Evolutionary conservation across 2,888 invertebrate species (phyloP).

Genomic region (Drosophila picticornis): DNA sequence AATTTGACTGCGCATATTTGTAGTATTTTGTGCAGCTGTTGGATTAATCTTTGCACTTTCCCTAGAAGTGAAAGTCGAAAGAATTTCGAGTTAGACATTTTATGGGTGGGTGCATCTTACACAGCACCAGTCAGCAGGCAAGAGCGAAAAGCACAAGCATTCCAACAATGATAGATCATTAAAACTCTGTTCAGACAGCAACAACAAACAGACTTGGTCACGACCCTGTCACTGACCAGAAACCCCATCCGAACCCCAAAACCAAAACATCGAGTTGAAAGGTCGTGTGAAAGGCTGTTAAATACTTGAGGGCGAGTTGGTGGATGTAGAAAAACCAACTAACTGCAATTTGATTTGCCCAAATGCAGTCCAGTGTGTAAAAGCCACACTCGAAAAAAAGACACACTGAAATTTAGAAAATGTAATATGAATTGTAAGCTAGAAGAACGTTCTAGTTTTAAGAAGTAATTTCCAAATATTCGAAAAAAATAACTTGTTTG

Average conservation of each 20-base stretch:
- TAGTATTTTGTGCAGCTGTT: background rate
- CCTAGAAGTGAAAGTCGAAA: conserved; percentile 50
- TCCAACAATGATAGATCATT: conserved; percentile 76
- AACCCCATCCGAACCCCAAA: conserved; percentile 5
- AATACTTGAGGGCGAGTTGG: conserved; percentile 33
- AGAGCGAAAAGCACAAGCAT: conserved; percentile 22
- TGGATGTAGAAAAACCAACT: background rate
- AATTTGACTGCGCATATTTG: background rate
- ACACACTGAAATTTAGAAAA: background rate
- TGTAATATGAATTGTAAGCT: background rate
- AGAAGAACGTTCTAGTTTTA: background rate
- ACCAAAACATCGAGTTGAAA: conserved; percentile 50
- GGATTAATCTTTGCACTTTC: conserved; percentile 44
- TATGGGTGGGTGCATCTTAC: conserved; percentile 33
- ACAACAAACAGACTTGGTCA: conserved; percentile 27
- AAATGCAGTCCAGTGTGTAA: conserved; percentile 7
- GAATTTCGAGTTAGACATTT: conserved; percentile 36
- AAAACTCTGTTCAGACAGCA: conserved; percentile 46
- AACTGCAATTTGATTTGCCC: conserved; percentile 42
- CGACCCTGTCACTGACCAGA: conserved; percentile 43
- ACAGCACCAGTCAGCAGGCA: conserved; percentile 7
- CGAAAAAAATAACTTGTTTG: background rate
- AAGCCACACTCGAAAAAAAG: background rate
- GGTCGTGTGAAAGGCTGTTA: conserved; percentile 69
- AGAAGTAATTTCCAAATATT: background rate